Evolutionary conservation across 2,113 vertebrate genomes (phyloP).

Genomic region (Erythrolamprus reginae): DNA sequence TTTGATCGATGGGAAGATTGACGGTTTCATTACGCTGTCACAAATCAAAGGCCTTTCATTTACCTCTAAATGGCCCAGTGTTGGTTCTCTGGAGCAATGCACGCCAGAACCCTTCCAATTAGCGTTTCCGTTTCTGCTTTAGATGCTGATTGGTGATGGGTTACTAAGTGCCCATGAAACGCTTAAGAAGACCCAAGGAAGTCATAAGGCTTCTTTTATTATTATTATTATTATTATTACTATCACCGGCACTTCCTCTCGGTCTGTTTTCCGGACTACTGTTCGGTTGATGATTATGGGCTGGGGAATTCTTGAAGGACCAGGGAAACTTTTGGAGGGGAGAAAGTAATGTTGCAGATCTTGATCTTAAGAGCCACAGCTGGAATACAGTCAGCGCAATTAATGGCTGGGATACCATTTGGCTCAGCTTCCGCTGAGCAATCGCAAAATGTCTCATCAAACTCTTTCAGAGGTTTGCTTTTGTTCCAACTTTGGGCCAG

Average conservation of each 20-base stretch:
- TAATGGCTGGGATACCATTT: conserved; percentile 31
- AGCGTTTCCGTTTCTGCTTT: neutral
- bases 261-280: conserved; percentile 36
- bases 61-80: neutral
- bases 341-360: conserved; percentile 48
- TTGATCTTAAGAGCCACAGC: conserved; percentile 40
- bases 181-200: conserved; percentile 42
- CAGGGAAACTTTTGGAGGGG: conserved; percentile 39
- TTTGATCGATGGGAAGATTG: neutral
- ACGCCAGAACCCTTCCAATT: conserved; percentile 10
- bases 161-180: conserved; percentile 41
- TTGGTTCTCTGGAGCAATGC: neutral
- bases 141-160: conserved; percentile 46
- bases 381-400: conserved; percentile 19
- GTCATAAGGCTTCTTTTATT: conserved; percentile 20
- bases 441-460: neutral
- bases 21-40: neutral
- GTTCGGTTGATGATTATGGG: conserved; percentile 44
- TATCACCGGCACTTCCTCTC: conserved; percentile 34
- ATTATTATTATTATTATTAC: neutral
- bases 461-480: neutral
- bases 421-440: neutral
- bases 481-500: neutral
- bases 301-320: conserved; percentile 48
- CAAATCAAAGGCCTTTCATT: neutral